Base-by-base conservation (phyloP, 2,888 invertebrate genomes). In the Sturmia bella region DNA sequence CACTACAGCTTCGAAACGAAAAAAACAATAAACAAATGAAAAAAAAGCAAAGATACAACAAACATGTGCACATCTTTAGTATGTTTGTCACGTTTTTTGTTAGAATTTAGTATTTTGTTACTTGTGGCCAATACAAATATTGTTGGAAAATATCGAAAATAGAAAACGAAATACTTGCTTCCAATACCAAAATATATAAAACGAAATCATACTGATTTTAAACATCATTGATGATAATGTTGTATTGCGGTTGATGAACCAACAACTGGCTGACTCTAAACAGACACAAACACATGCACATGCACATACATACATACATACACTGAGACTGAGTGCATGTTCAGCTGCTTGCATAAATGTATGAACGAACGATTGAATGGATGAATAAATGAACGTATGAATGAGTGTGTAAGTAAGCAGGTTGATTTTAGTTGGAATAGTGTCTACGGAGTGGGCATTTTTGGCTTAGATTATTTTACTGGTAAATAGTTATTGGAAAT, bases 51-150 rank as follows among this genome's bases (percentile, higher is more conserved):
- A 19, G 7, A 32, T 1, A 32, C n/a, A 32, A 7, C 4, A 32
- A 32, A 32, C 32, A 32, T 6, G 7, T 7, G n/a, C 27, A 56
- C 69, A 56, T 76, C 50, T 70, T 66, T 64, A 50, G 64, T 73
- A 82, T 77, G 68, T 74, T 73, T 64, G 77, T 77, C 81, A 82
- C 81, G 81, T 77, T 69, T 76, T 82, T 74, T 52, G 52, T 52
- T 82, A 68, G 57, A 74, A 77, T 77, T 77, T 82, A 73, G 81
- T 77, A 77, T 69, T 82, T 77, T 70, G 81, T 82, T 77, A 77
- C 69, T 77, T 73, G 69, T 52, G 63, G 81, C 77, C 83, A 83
- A 83, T 79, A 79, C 74, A 79, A 79, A 82, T 82, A 73, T 56
- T 70, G 50, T 66, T 73, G 37, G 17, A 79, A 57, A 59, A 59